Percentiles rank a stretch among this genome's conserved stretches.
These are phyloP conservation scores for silkworm (Bombyx mori) DNA, from an alignment of 1,140 invertebrate species.

Conservation along the genomic window DNA sequence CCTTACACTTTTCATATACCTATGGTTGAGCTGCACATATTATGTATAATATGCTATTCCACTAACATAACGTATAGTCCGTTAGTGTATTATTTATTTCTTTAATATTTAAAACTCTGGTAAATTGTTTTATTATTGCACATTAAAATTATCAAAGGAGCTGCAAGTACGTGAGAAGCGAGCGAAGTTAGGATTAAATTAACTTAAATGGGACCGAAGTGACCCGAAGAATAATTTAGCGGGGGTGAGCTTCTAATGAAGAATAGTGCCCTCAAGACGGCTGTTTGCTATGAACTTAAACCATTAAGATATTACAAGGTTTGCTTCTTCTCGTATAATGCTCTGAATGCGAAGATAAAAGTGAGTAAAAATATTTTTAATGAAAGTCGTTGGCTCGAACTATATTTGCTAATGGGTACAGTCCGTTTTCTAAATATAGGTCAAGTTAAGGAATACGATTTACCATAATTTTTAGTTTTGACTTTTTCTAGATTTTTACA, in stretches of 20 bases:
- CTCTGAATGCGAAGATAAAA: constrained; percentile 13
- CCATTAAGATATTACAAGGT: constrained; percentile 62
- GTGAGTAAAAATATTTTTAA: constrained; percentile 9
- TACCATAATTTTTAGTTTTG: too few relatives aligned
- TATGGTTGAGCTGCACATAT: too few relatives aligned
- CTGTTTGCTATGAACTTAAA: constrained; percentile 52
- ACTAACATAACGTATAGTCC: too few relatives aligned
- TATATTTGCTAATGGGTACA: too few relatives aligned
- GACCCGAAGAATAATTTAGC: constrained; percentile 62
- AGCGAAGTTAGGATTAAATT: constrained; percentile 56
- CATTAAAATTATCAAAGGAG: constrained; percentile 15
- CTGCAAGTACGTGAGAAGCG: constrained; percentile 35
- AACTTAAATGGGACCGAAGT: constrained; percentile 53
- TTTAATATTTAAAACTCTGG: too few relatives aligned
- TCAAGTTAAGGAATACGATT: too few relatives aligned
- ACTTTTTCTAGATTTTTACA: too few relatives aligned
- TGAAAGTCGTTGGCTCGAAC: neutral
- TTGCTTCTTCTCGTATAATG: constrained; percentile 22
- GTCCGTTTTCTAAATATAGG: too few relatives aligned
- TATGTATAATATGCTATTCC: too few relatives aligned
- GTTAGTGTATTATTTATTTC: too few relatives aligned
- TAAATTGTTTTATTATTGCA: neutral
- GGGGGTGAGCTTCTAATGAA: constrained; percentile 54
- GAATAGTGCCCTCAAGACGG: constrained; percentile 52
- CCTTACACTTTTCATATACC: too few relatives aligned